These are phyloP conservation scores for Pseudomugil tenellus DNA, from an alignment of 2,797 vertebrate species.

Conservation along the genomic window DNA sequence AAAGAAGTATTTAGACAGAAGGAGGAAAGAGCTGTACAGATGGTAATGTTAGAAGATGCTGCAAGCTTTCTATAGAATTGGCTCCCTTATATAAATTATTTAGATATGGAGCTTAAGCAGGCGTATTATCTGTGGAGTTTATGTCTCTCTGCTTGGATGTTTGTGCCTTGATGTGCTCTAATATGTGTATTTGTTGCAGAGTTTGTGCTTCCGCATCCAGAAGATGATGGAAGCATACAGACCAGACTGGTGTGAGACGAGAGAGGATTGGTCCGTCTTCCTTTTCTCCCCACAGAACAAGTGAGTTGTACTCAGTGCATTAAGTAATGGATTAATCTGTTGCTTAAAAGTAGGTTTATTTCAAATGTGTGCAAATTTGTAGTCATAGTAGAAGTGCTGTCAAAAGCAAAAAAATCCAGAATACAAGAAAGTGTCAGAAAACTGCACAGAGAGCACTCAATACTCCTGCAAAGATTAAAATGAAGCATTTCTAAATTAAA, in stretches of 20 bases:
- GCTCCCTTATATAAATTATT: constrained; percentile 67
- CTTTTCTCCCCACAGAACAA: constrained; percentile 97
- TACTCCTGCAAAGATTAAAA: background rate
- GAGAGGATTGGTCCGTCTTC: constrained; percentile 96
- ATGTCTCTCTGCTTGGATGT: constrained; percentile 19
- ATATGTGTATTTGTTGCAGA: constrained; percentile 76
- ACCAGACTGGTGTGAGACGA: constrained; percentile 94
- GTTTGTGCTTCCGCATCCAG: constrained; percentile 92
- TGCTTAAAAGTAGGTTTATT: background rate
- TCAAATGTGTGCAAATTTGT: too few relatives aligned
- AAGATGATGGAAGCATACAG: constrained; percentile 98
- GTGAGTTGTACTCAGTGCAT: constrained; percentile 72
- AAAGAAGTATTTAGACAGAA: constrained; percentile 67
- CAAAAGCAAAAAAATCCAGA: background rate
- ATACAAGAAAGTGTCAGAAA: background rate
- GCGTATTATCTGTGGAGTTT: background rate
- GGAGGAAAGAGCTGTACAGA: constrained; percentile 59
- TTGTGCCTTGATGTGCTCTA: constrained; percentile 1
- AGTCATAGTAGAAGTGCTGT: background rate
- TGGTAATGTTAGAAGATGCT: constrained; percentile 64
- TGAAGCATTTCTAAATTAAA: background rate
- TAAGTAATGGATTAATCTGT: background rate
- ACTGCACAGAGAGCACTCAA: background rate
- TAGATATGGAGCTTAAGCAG: constrained; percentile 24
- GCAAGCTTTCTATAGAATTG: constrained; percentile 54